These are phyloP conservation scores for Sericinus montela DNA, from an alignment of 2,888 invertebrate species.

Conservation along the genomic window DNA sequence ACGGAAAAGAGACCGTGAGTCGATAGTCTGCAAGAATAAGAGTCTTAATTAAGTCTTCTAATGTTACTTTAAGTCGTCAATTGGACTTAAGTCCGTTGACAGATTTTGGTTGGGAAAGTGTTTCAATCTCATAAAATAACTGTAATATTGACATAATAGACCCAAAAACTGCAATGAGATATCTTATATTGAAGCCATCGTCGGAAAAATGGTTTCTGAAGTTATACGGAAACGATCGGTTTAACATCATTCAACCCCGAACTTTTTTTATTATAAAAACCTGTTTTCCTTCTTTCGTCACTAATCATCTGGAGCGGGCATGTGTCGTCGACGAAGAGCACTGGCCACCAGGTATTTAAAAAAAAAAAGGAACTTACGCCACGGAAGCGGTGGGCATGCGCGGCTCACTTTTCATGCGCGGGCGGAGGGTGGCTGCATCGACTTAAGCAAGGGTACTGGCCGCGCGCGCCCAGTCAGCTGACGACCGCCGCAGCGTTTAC, in stretches of 20 bases:
- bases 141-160: too few species aligned
- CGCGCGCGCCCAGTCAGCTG: slow-evolving; percentile 78
- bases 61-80: too few species aligned
- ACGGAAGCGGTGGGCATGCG: slow-evolving; percentile 63
- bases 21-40: too few species aligned
- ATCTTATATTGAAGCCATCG: too few species aligned
- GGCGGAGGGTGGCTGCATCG: slow-evolving; percentile 72
- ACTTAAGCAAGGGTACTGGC: slow-evolving; percentile 67
- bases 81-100: too few species aligned
- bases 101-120: too few species aligned
- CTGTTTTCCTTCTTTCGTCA: slow-evolving; percentile 34
- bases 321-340: slow-evolving; percentile 34
- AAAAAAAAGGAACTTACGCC: slow-evolving; percentile 29
- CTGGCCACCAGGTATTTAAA: slow-evolving; percentile 33
- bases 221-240: slow-evolving; percentile 17
- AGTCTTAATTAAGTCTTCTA: too few species aligned
- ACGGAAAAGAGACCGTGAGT: too few species aligned
- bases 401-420: slow-evolving; percentile 54
- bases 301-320: slow-evolving; percentile 35
- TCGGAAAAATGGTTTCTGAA: neutral
- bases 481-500: slow-evolving; percentile 48
- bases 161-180: too few species aligned
- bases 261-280: slow-evolving; percentile 16
- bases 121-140: too few species aligned
- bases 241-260: slow-evolving; percentile 22